Evolutionary conservation across 1,140 invertebrate genomes (phyloP).

Genomic region (Drosophila lacteicornis): DNA sequence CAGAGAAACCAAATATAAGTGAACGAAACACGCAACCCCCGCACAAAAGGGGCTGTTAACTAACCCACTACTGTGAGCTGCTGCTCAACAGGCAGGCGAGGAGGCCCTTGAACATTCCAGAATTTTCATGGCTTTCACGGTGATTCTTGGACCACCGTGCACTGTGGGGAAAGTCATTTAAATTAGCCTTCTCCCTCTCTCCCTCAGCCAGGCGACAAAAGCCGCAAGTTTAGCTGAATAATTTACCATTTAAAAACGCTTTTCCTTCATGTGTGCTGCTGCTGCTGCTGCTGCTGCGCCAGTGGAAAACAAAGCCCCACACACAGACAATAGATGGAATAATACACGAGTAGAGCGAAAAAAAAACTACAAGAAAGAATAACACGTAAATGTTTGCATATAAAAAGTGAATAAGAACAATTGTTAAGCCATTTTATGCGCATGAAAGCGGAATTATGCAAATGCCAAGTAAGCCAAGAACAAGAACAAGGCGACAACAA

Average conservation of each 20-base stretch:
- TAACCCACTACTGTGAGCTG: neutral
- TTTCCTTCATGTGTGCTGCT: conserved; percentile 17
- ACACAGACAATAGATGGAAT: conserved; percentile 45
- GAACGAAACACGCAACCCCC: conserved; percentile 49
- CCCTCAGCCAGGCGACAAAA: conserved; percentile 48
- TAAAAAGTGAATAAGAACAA: conserved; percentile 49
- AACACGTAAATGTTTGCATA: conserved; percentile 47
- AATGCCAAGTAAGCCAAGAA: conserved; percentile 46
- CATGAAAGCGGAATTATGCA: conserved; percentile 68
- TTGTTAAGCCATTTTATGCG: conserved; percentile 66
- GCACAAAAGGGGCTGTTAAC: conserved; percentile 11
- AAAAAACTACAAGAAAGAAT: conserved; percentile 23
- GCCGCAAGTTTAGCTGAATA: conserved; percentile 58
- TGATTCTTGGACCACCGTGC: conserved; percentile 4
- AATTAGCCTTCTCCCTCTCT: conserved; percentile 34
- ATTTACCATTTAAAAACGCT: conserved; percentile 71
- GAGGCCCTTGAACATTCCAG: conserved; percentile 13
- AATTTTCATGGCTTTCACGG: neutral
- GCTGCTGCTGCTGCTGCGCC: conserved; percentile 5
- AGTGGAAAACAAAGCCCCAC: conserved; percentile 54
- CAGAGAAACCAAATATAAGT: conserved; percentile 36
- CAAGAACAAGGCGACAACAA: conserved; percentile 7
- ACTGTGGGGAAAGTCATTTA: conserved; percentile 36
- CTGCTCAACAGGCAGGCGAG: conserved; percentile 20
- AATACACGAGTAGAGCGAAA: conserved; percentile 31